Evolutionary conservation across 2,113 vertebrate species (phyloP).

Genomic region (Leptodactylus fuscus): DNA sequence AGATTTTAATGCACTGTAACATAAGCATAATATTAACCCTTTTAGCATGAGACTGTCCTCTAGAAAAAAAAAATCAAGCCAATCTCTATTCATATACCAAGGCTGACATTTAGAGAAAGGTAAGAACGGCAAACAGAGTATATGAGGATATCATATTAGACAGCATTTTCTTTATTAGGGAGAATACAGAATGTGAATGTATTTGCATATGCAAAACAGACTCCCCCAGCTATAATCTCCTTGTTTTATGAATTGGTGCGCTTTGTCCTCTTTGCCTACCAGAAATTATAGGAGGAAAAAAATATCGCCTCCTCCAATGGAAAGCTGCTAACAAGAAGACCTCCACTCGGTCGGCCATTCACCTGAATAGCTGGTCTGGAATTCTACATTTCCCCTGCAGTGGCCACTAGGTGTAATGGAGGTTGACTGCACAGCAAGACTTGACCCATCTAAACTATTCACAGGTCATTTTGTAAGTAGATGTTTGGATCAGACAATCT

Average conservation of each 20-base stretch:
- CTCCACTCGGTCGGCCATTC: not conserved
- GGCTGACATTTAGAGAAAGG: slow-evolving; percentile 59
- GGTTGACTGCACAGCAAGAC: too few species aligned
- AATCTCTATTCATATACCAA: slow-evolving; percentile 27
- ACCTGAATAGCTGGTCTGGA: not conserved
- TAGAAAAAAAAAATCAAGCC: slow-evolving; percentile 68
- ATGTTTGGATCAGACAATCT: not conserved
- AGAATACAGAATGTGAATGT: not conserved
- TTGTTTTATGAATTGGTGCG: not conserved
- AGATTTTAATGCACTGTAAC: slow-evolving; percentile 99
- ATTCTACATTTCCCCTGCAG: not conserved
- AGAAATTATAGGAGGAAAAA: too few species aligned
- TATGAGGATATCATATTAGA: not conserved
- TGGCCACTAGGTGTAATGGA: not conserved
- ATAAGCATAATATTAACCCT: slow-evolving; percentile 99
- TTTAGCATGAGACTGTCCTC: slow-evolving; percentile 87
- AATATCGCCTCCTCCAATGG: not conserved
- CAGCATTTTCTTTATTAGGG: not conserved
- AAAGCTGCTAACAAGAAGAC: not conserved
- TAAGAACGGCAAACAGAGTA: slow-evolving; percentile 58
- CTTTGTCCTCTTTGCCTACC: not conserved
- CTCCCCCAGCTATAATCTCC: not conserved
- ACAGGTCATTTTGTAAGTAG: not conserved
- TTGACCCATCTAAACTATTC: not conserved
- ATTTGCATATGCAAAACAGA: not conserved